These are phyloP conservation scores for Cotesia chilonis DNA, from an alignment of 1,140 invertebrate genomes.

Conservation along the genomic window DNA sequence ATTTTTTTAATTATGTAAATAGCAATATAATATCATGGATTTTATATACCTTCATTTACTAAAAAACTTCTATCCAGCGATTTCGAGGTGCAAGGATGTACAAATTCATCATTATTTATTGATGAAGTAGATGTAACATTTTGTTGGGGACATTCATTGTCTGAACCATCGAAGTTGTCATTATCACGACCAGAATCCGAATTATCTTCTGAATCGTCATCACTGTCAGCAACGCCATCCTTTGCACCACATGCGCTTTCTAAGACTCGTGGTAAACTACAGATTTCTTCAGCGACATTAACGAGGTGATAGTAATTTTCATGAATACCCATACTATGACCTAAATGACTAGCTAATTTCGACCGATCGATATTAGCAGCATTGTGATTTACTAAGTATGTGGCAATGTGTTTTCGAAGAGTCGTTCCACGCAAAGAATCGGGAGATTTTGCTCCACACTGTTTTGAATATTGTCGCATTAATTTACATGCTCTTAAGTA, in stretches of 20 bases:
- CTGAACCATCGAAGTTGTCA: too few species aligned
- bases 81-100: too few species aligned
- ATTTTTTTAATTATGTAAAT: too few species aligned
- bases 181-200: too few species aligned
- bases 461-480: neutral
- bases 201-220: neutral
- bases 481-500: neutral
- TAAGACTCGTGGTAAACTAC: too few species aligned
- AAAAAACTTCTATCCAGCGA: too few species aligned
- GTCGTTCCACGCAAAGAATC: neutral
- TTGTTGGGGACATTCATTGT: too few species aligned
- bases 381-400: neutral
- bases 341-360: neutral
- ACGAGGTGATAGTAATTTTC: neutral
- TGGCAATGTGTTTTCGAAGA: neutral
- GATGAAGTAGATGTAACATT: too few species aligned
- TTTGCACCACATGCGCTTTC: neutral
- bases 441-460: neutral
- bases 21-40: too few species aligned
- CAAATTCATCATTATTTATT: too few species aligned
- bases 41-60: too few species aligned
- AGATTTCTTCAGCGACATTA: neutral
- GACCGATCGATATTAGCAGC: neutral
- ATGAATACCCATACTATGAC: neutral
- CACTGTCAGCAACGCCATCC: neutral